A percentile compares a stretch with the other conserved stretches of the same genome.
These are phyloP conservation scores for Lipophrys pholis DNA, from an alignment of 2,113 vertebrate genomes.

Conservation along the genomic window DNA sequence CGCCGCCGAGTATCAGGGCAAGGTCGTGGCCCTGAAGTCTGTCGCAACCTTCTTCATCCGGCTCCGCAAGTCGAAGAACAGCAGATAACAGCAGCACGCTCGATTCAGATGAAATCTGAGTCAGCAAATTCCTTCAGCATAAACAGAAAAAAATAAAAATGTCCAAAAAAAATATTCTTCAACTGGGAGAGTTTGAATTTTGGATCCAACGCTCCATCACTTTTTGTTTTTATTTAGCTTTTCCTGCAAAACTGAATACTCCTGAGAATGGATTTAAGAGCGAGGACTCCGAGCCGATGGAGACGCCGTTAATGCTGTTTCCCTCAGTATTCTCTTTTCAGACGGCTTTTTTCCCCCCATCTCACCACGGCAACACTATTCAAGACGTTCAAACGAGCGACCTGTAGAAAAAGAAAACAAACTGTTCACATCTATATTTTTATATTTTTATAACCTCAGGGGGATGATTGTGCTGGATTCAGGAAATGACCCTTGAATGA, in stretches of 20 bases:
- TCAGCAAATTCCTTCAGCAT: slow-evolving; percentile 70
- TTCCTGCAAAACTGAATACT: slow-evolving; percentile 51
- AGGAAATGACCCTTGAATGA: no score
- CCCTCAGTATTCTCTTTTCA: slow-evolving; percentile 72
- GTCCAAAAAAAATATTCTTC: slow-evolving; percentile 65
- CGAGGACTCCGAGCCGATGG: slow-evolving; percentile 48
- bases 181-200: slow-evolving; percentile 77
- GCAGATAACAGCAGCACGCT: slow-evolving; percentile 60
- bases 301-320: slow-evolving; percentile 36
- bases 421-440: slow-evolving; percentile 78
- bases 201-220: slow-evolving; percentile 72
- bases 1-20: slow-evolving; percentile 92
- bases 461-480: no score
- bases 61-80: slow-evolving; percentile 97
- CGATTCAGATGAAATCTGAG: slow-evolving; percentile 68
- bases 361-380: slow-evolving; percentile 70
- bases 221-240: slow-evolving; percentile 43
- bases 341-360: slow-evolving; percentile 59
- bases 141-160: slow-evolving; percentile 52
- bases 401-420: slow-evolving; percentile 23
- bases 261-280: slow-evolving; percentile 56
- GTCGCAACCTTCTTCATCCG: slow-evolving; percentile 98
- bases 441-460: no score
- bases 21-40: slow-evolving; percentile 97
- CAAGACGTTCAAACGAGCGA: slow-evolving; percentile 67